A percentile compares a stretch with the other conserved stretches of the same genome.
Conservation (phyloP, 2,888 invertebrate species). For the Papilio elwesi region DNA sequence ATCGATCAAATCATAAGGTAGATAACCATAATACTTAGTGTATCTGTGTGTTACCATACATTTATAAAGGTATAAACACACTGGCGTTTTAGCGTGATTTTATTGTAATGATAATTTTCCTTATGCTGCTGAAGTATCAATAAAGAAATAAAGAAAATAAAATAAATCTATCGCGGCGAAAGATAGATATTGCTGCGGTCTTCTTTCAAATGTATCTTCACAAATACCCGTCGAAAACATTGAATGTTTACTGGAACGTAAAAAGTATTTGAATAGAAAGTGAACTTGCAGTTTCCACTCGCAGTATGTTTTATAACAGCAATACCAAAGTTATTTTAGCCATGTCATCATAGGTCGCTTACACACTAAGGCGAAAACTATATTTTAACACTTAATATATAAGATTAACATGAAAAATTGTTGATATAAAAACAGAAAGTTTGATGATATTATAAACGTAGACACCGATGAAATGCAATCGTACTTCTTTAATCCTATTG, state of each 20-base stretch:
- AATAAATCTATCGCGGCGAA: neutral
- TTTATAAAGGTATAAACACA: no score
- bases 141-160: neutral
- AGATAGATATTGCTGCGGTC: neutral
- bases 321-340: slow-evolving; percentile 29
- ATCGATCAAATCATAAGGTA: no score
- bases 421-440: no score
- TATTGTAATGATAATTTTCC: no score
- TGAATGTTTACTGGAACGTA: slow-evolving; percentile 34
- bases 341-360: slow-evolving; percentile 17
- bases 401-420: no score
- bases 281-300: slow-evolving; percentile 29
- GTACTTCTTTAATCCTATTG: no score
- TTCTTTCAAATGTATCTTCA: slow-evolving; percentile 47
- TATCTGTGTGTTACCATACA: no score
- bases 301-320: slow-evolving; percentile 34
- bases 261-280: slow-evolving; percentile 37
- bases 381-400: no score
- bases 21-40: no score
- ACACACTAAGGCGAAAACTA: slow-evolving; percentile 10
- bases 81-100: no score
- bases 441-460: no score
- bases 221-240: slow-evolving; percentile 43
- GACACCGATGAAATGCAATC: no score
- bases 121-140: neutral